Percentiles rank a stretch among this genome's conserved stretches.
Conservation (phyloP, 2,888 invertebrate genomes). For the Octodonta nipae region DNA sequence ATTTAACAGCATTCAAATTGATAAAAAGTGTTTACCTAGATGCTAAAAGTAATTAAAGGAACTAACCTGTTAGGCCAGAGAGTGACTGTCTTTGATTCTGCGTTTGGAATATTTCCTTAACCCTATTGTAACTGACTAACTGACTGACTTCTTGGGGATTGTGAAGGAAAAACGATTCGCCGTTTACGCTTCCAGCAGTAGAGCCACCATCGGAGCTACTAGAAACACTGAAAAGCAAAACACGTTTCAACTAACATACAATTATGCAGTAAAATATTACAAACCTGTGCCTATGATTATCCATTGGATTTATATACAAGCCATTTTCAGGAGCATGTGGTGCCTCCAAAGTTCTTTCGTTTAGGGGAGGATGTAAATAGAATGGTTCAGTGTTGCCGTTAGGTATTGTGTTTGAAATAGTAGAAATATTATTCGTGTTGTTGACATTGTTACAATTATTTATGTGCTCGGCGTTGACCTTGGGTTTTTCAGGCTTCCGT, state of each 20-base stretch:
- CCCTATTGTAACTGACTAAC: slow-evolving; percentile 68
- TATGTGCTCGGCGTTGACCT: no score
- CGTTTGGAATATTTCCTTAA: slow-evolving; percentile 63
- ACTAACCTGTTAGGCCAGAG: slow-evolving; percentile 38
- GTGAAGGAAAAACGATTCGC: slow-evolving; percentile 75
- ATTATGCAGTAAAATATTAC: not conserved
- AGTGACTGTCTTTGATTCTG: slow-evolving; percentile 31
- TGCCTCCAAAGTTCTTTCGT: slow-evolving; percentile 28
- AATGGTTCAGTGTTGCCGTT: slow-evolving; percentile 46
- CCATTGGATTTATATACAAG: slow-evolving; percentile 75
- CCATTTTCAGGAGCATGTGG: slow-evolving; percentile 56
- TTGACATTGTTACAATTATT: slow-evolving; percentile 6
- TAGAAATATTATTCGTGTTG: slow-evolving; percentile 3
- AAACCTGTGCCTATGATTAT: slow-evolving; percentile 33
- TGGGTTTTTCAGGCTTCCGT: slow-evolving; percentile 16
- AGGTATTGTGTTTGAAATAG: slow-evolving; percentile 14
- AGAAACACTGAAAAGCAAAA: slow-evolving; percentile 23
- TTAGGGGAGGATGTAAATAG: slow-evolving; percentile 59
- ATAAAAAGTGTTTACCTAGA: no score
- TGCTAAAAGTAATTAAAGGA: no score
- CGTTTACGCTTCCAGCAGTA: slow-evolving; percentile 39
- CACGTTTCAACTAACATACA: no score
- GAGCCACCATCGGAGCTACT: slow-evolving; percentile 35
- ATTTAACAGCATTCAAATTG: no score
- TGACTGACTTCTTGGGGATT: slow-evolving; percentile 67